These are phyloP conservation scores for Acanthornis magna DNA, from an alignment of 2,797 vertebrate species.

Conservation along the genomic window DNA sequence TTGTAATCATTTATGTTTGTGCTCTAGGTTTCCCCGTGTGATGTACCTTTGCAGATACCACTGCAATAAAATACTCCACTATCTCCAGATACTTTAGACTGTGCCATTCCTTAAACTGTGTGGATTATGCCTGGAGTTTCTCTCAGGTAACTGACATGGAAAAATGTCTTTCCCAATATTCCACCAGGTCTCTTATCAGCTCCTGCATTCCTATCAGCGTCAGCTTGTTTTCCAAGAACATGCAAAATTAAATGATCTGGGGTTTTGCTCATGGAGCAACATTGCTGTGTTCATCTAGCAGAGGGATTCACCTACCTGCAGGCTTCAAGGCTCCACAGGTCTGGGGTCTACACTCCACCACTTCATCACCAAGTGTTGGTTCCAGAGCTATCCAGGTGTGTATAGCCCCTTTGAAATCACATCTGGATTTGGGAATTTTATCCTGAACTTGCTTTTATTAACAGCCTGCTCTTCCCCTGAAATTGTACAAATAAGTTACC, in stretches of 20 bases:
- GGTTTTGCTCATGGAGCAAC: neutral
- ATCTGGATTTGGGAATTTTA: neutral
- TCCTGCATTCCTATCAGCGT: neutral
- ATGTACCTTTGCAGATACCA: constrained; percentile 29
- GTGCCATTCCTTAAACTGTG: constrained; percentile 6
- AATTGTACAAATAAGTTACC: neutral
- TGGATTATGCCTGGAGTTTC: neutral
- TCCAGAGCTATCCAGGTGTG: neutral
- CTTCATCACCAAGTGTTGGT: neutral
- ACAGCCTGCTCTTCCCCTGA: neutral
- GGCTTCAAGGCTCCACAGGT: neutral
- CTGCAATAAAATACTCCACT: constrained; percentile 44
- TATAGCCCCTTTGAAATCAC: neutral
- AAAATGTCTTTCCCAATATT: constrained; percentile 54
- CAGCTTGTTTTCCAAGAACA: constrained; percentile 33
- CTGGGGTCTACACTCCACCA: neutral
- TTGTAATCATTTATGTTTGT: constrained; percentile 8
- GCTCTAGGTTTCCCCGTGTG: neutral
- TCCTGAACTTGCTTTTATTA: neutral
- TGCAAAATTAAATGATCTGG: neutral
- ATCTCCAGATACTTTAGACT: constrained; percentile 46
- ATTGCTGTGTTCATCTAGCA: neutral
- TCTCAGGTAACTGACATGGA: neutral
- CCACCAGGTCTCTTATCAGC: neutral
- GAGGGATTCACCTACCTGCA: neutral